Conservation (phyloP, 2,113 vertebrate species). For the Oryzias melastigma region DNA sequence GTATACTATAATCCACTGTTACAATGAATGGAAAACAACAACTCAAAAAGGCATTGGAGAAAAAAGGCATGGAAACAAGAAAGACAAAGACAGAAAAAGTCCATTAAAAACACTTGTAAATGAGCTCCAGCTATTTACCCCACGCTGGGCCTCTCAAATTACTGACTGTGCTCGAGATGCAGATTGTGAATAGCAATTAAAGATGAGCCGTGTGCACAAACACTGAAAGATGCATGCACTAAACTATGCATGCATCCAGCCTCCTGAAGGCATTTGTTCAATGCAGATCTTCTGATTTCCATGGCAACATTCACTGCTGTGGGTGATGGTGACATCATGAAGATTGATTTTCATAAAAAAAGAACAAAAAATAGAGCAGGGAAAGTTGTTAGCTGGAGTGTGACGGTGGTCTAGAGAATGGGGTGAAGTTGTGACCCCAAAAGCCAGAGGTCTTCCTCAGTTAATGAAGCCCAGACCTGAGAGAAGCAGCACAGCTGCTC, state of each 20-base stretch:
- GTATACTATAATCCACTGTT: too few species aligned
- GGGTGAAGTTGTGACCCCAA: constrained; percentile 11
- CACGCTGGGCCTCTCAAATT: constrained; percentile 65
- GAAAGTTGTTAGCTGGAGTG: constrained; percentile 35
- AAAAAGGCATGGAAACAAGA: constrained; percentile 17
- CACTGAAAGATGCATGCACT: constrained; percentile 20
- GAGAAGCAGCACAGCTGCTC: constrained; percentile 30
- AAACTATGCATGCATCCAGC: constrained; percentile 20
- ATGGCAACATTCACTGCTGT: constrained; percentile 68
- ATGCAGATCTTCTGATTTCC: constrained; percentile 69
- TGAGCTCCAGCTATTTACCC: constrained; percentile 69
- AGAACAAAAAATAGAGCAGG: constrained; percentile 21
- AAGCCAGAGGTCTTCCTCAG: constrained; percentile 25
- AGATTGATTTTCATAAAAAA: constrained; percentile 67
- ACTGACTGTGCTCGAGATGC: constrained; percentile 66
- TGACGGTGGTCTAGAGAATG: constrained; percentile 1
- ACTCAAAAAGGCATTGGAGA: not conserved
- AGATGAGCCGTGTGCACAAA: constrained; percentile 51
- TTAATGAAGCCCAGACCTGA: constrained; percentile 28
- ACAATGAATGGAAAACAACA: not conserved
- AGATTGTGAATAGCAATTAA: constrained; percentile 74
- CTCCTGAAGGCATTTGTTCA: constrained; percentile 47
- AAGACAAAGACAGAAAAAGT: constrained; percentile 57
- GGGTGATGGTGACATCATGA: constrained; percentile 67
- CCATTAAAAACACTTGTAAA: constrained; percentile 70